A percentile compares a stretch with the other conserved stretches of the same genome.
Conservation (phyloP, 2,113 vertebrate species). For the Brachionichthys hirsutus region DNA sequence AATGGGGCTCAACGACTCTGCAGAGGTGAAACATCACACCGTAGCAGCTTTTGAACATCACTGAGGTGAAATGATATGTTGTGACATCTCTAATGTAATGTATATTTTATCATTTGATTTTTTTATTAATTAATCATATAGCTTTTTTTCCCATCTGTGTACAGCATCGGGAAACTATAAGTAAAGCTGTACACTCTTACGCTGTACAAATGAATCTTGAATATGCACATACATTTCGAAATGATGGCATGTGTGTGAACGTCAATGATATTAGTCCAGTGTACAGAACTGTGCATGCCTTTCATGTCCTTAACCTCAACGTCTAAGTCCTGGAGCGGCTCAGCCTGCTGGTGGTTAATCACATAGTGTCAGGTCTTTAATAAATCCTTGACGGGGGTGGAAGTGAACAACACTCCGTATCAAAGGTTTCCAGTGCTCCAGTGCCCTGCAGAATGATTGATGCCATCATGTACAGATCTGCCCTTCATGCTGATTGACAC, state of each 20-base stretch:
- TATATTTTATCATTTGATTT: no score
- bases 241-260: background rate
- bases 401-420: constrained; percentile 76
- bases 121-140: no score
- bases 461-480: constrained; percentile 51
- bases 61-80: no score
- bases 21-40: no score
- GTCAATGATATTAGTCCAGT: background rate
- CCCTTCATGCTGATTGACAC: constrained; percentile 66
- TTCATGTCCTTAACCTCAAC: constrained; percentile 51
- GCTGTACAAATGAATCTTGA: background rate
- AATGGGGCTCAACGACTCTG: no score
- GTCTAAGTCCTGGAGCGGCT: constrained; percentile 39
- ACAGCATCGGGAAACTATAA: no score
- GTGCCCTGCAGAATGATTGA: constrained; percentile 71
- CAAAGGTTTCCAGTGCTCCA: constrained; percentile 75
- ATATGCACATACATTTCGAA: background rate
- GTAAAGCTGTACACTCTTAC: no score
- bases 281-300: constrained; percentile 12
- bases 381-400: constrained; percentile 78
- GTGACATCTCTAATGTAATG: no score
- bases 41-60: no score
- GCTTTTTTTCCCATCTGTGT: no score
- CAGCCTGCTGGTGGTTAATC: constrained; percentile 67
- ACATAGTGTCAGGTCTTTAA: constrained; percentile 69